Conservation (phyloP, 2,113 vertebrate genomes). For the Taxidea taxus region DNA sequence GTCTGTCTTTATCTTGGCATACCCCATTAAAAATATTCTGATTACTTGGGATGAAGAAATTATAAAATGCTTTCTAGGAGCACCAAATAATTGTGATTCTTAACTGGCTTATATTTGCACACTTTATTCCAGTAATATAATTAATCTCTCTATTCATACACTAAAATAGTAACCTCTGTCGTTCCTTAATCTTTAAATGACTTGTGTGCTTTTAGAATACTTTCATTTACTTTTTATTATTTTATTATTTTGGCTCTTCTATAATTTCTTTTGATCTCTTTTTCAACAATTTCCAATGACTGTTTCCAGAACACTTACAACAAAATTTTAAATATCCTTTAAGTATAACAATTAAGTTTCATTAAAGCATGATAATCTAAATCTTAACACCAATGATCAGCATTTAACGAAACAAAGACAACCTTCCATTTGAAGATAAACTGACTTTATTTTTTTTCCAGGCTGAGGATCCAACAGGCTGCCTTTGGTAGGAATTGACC, state of each 20-base stretch:
- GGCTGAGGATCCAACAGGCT: background rate
- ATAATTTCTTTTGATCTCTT: slow-evolving; percentile 15
- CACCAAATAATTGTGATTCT: slow-evolving; percentile 33
- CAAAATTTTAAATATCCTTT: background rate
- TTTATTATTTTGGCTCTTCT: background rate
- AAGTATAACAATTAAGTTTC: background rate
- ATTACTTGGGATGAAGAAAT: slow-evolving; percentile 50
- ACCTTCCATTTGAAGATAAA: background rate
- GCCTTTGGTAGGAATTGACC: background rate
- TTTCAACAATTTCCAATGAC: background rate
- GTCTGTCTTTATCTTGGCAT: slow-evolving; percentile 35
- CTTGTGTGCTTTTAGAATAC: slow-evolving; percentile 3
- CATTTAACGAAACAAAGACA: slow-evolving; percentile 10
- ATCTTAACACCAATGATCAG: background rate
- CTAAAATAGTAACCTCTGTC: background rate
- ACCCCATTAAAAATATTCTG: slow-evolving; percentile 39
- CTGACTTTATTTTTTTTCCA: background rate
- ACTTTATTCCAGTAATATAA: slow-evolving; percentile 10
- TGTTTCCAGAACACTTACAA: slow-evolving; percentile 25
- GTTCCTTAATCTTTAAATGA: slow-evolving; percentile 30
- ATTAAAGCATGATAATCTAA: background rate
- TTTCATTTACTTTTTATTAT: background rate
- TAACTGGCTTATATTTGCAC: slow-evolving; percentile 7
- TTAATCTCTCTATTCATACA: background rate
- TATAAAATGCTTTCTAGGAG: slow-evolving; percentile 51